phyloP scores from a whole-genome alignment of 2,797 vertebrate species.

The Bryconaethiops microstoma region DNA sequence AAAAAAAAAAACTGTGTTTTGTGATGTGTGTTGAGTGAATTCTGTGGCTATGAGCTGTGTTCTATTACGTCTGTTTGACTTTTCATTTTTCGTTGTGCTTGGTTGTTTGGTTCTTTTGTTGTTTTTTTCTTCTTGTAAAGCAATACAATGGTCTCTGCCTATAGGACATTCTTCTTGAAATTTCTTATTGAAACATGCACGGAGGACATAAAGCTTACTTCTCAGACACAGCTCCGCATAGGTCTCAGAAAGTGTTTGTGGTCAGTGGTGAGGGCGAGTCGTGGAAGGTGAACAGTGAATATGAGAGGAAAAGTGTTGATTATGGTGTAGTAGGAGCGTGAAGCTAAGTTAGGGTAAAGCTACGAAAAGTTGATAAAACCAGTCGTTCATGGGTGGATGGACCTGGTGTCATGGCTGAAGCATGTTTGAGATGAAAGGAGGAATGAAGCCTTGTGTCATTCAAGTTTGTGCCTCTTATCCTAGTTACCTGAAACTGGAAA shows the following conservation, averaged over 20 bases:
- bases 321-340: neutral
- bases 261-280: conserved; percentile 32
- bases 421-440: conserved; percentile 1
- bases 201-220: conserved; percentile 61
- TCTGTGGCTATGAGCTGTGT: conserved; percentile 66
- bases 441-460: conserved; percentile 32
- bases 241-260: conserved; percentile 40
- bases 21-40: conserved; percentile 75
- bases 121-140: conserved; percentile 63
- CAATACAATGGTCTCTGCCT: conserved; percentile 63
- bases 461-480: conserved; percentile 66
- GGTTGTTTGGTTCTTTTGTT: conserved; percentile 52
- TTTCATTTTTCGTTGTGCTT: conserved; percentile 51
- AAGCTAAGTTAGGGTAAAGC: neutral
- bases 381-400: neutral
- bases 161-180: conserved; percentile 51
- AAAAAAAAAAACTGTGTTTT: conserved; percentile 66
- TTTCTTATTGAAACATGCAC: conserved; percentile 60
- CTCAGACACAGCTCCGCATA: conserved; percentile 32
- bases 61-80: conserved; percentile 60
- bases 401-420: neutral
- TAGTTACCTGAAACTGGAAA: conserved; percentile 56
- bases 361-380: neutral
- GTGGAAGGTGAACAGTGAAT: neutral
- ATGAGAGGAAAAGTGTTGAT: neutral